Conservation (phyloP, 2,113 vertebrate genomes). For the Crotalus viridis region DNA sequence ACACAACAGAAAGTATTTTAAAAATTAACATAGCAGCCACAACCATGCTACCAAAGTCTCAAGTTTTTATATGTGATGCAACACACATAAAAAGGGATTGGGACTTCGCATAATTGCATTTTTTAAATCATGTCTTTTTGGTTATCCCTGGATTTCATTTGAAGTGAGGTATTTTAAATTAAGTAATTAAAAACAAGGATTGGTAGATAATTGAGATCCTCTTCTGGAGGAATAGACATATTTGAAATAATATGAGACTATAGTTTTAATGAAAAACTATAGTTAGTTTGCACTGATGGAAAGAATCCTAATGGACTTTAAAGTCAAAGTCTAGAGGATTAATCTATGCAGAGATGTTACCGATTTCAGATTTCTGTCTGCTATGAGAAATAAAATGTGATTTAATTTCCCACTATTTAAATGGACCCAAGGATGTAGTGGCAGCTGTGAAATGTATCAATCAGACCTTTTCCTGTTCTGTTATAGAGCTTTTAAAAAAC, state of each 20-base stretch:
- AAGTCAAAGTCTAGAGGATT: conserved; percentile 60
- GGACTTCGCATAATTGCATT: neutral
- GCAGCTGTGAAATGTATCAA: conserved; percentile 64
- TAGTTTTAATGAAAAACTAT: neutral
- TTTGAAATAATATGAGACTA: neutral
- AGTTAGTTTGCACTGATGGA: conserved; percentile 23
- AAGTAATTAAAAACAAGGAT: neutral
- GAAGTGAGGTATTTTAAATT: neutral
- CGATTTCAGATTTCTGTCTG: conserved; percentile 56
- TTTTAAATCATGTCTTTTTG: neutral
- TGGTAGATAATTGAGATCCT: neutral
- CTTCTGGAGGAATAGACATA: neutral
- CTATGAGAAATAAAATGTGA: conserved; percentile 65
- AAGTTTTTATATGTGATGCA: neutral
- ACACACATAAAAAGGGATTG: neutral
- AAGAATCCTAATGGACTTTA: conserved; percentile 53
- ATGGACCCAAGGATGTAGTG: conserved; percentile 61
- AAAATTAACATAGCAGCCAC: neutral
- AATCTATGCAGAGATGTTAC: conserved; percentile 57
- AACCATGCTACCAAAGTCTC: neutral
- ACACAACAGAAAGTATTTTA: neutral
- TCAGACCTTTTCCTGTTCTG: conserved; percentile 8
- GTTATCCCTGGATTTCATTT: neutral
- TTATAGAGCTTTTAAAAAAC: neutral
- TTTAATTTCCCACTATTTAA: conserved; percentile 54